phyloP scores from a whole-genome alignment of 2,113 vertebrate species.

The Phaethornis superciliosus region DNA sequence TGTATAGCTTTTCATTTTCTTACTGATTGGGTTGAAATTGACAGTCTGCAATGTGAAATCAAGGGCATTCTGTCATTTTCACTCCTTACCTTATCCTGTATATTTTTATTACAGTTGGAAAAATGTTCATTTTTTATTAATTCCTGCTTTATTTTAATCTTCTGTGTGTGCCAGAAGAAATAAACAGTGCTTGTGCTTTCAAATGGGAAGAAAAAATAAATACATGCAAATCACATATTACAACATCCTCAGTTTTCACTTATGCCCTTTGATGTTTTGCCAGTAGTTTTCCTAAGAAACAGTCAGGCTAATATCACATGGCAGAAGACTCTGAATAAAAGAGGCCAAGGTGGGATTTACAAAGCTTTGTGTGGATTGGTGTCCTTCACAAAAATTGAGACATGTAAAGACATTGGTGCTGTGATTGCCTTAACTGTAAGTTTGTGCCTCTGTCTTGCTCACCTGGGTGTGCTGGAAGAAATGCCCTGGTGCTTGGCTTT shows the following conservation, averaged over 20 bases:
- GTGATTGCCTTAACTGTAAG: not conserved
- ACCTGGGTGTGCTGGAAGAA: not conserved
- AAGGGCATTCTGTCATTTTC: not conserved
- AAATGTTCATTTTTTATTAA: not conserved
- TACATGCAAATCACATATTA: not conserved
- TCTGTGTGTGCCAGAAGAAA: not conserved
- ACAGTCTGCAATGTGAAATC: not conserved
- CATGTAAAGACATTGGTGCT: not conserved
- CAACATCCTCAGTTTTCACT: not conserved
- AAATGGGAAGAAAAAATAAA: not conserved
- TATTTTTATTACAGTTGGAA: not conserved
- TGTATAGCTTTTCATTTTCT: not conserved
- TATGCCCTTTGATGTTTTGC: not conserved
- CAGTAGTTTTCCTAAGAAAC: not conserved
- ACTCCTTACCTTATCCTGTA: not conserved
- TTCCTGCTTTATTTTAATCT: not conserved
- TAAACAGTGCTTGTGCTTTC: not conserved
- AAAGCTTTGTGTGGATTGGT: not conserved
- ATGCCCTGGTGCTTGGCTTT: not conserved
- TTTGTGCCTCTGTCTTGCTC: not conserved
- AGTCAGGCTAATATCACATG: not conserved
- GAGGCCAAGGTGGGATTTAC: not conserved
- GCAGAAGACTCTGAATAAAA: not conserved
- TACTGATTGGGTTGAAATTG: not conserved
- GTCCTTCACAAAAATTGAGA: not conserved